phyloP scores from a whole-genome alignment of 2,888 invertebrate species.

The Acronicta psi region DNA sequence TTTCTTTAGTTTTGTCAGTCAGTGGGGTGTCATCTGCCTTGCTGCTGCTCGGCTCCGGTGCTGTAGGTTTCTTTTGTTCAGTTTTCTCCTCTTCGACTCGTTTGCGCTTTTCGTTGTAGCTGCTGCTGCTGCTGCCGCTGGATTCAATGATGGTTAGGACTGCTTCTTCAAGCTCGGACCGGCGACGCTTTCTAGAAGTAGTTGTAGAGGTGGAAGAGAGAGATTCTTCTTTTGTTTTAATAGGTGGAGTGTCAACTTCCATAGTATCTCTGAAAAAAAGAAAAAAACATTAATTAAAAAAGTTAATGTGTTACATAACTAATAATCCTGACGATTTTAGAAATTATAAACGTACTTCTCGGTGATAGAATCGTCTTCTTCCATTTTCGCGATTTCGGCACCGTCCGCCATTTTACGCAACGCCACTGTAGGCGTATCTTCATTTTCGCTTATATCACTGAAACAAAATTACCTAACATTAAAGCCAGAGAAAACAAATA shows the following conservation, averaged over 20 bases:
- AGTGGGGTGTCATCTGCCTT: conserved; percentile 35
- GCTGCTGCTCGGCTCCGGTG: conserved; percentile 43
- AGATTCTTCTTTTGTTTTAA: conserved; percentile 34
- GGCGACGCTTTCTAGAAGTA: conserved; percentile 75
- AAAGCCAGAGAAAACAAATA: background rate
- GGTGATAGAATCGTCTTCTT: conserved; percentile 53
- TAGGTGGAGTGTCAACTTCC: conserved; percentile 56
- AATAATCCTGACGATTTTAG: background rate
- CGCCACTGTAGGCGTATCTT: conserved; percentile 59
- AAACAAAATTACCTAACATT: conserved; percentile 30
- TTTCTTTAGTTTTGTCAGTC: conserved; percentile 37
- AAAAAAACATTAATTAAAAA: background rate
- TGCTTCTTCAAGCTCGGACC: conserved; percentile 76
- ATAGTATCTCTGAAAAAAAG: conserved; percentile 63
- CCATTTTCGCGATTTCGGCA: conserved; percentile 63
- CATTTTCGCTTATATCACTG: conserved; percentile 77
- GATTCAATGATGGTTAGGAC: conserved; percentile 69
- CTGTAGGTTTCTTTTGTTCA: conserved; percentile 45
- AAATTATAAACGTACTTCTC: conserved; percentile 32
- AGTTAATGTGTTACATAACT: background rate
- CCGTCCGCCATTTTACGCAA: conserved; percentile 71
- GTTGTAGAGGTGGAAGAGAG: conserved; percentile 14
- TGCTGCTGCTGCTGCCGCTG: conserved; percentile 50
- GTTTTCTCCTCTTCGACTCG: conserved; percentile 53
- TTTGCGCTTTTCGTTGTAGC: conserved; percentile 64